Evolutionary conservation across 2,113 vertebrate genomes (phyloP), one percentile per base, ranked within the genome.

Genomic region (Mobula hypostoma): DNA sequence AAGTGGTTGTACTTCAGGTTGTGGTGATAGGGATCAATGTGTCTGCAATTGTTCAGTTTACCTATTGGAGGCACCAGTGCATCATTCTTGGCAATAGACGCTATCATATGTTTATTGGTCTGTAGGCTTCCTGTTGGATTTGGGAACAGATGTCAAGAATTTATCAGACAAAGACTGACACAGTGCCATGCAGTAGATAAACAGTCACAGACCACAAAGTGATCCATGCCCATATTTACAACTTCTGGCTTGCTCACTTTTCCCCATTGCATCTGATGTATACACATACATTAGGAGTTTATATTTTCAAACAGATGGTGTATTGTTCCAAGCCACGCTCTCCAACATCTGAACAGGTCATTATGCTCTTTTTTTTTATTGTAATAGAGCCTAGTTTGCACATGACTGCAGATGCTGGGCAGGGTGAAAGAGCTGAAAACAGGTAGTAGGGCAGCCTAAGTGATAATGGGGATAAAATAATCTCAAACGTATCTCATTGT

Each of bases 91-190:
- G 12, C 61, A 66, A 12, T 29, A 32, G 80, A 63, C 66, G 58
- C 58, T 88, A 58, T 7, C 58, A 48, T 27, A 61, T 5, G 14
- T n/a, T 88, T 66, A 88, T 66, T 66, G 61, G 29, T 32, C 11
- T 32, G 27, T 66, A 7, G 12, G 61, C 58, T 66, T 32, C 58
- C 58, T 88, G 12, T 19, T 66, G 27, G 56, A 29, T 61, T 9
- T 61, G 58, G 61, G 61, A 66, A 66, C 61, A 66, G 58, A 66
- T 88, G 61, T 66, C 6, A 88, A 11, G 61, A 88, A 66, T 66
- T 66, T 88, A 63, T 88, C 85, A 66, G 29, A 32, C 24, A 61
- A 63, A n/a, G 27, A 63, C 83, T 87, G 85, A 88, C 85, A 88
- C 29, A 63, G 14, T 66, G 8, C 85, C 61, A 88, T 87, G 27